Conservation (phyloP, 2,888 invertebrate genomes). For the Autographa gamma region DNA sequence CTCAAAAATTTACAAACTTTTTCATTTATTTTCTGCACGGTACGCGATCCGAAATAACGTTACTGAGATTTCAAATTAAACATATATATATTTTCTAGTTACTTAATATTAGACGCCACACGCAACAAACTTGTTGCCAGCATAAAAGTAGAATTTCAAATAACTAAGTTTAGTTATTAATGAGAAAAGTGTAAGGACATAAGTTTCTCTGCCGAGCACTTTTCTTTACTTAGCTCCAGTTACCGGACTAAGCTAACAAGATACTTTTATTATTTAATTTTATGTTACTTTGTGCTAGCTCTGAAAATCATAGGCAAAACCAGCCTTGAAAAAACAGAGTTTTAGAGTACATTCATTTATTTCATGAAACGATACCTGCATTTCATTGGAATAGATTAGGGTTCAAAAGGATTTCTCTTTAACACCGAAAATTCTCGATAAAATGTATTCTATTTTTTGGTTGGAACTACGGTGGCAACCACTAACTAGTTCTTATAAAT, state of each 20-base stretch:
- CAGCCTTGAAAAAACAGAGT: neutral
- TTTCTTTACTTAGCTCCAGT: neutral
- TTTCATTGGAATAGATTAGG: neutral
- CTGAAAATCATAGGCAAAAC: neutral
- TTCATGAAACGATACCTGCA: neutral
- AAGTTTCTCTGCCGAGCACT: slow-evolving; percentile 1
- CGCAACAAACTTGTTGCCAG: neutral
- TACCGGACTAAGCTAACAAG: neutral
- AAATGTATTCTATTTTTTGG: neutral
- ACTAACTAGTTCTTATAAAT: neutral
- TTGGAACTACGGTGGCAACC: neutral
- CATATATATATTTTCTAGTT: no score
- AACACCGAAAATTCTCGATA: neutral
- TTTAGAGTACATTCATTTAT: neutral
- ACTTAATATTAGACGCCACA: neutral
- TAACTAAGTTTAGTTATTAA: neutral
- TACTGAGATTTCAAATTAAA: no score
- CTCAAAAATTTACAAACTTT: no score
- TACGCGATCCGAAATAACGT: no score
- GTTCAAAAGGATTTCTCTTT: neutral
- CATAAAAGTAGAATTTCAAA: neutral
- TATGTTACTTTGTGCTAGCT: neutral
- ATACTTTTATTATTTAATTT: neutral
- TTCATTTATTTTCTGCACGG: no score
- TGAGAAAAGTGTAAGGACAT: slow-evolving; percentile 4